Evolutionary conservation across 23 tunicate species (phyloP).

Genomic region (Trididemnum miniatum): DNA sequence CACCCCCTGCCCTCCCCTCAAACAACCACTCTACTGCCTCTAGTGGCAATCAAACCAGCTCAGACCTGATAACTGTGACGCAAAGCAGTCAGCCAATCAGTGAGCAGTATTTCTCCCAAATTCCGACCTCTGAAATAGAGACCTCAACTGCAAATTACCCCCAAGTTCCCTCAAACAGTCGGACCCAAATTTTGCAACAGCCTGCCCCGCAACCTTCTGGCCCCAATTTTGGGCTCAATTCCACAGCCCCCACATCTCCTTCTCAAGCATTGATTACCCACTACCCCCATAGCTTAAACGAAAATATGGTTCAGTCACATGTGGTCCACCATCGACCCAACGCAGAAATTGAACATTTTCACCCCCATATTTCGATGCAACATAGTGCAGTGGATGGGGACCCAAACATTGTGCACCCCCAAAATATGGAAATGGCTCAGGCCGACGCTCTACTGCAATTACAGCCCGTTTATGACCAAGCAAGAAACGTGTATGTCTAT

Average conservation of each 20-base stretch:
- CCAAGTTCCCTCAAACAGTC: neutral
- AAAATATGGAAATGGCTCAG: slow-evolving; percentile 33
- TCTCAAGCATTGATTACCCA: slow-evolving; percentile 76
- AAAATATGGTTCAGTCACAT: slow-evolving; percentile 17
- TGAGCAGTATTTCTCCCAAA: slow-evolving; percentile 15
- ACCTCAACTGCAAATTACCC: neutral
- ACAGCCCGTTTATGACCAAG: slow-evolving; percentile 30
- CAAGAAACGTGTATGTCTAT: slow-evolving; percentile 34
- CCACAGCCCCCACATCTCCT: slow-evolving; percentile 28
- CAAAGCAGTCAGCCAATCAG: neutral
- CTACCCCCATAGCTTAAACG: slow-evolving; percentile 45
- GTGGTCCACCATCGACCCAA: slow-evolving; percentile 68
- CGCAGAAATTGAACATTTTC: slow-evolving; percentile 20
- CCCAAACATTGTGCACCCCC: slow-evolving; percentile 25
- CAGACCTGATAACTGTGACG: neutral
- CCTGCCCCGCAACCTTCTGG: neutral
- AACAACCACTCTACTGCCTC: neutral
- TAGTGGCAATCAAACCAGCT: neutral
- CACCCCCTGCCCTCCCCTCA: slow-evolving; percentile 33
- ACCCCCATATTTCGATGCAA: slow-evolving; percentile 21
- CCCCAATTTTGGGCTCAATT: neutral
- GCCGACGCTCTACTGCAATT: slow-evolving; percentile 36
- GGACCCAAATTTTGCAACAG: neutral
- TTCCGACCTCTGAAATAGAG: neutral
- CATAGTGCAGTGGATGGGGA: neutral